Percentiles rank a stretch among this genome's conserved stretches.
Conservation (phyloP, 2,113 vertebrate genomes). For the Zosterops hypoxanthus region DNA sequence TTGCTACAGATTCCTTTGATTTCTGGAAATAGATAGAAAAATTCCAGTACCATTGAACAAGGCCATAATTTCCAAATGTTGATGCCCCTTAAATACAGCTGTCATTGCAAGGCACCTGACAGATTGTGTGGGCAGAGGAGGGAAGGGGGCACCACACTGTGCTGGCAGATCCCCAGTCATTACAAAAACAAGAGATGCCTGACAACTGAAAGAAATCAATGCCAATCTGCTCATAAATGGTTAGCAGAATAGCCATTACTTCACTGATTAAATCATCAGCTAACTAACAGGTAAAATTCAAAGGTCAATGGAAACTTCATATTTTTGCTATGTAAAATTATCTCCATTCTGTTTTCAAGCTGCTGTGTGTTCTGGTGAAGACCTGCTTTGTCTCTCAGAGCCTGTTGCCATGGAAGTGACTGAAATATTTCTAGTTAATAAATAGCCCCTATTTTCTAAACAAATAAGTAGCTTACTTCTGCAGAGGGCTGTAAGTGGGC, state of each 20-base stretch:
- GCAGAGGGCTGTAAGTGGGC: not conserved
- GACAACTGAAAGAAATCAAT: not conserved
- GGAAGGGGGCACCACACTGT: not conserved
- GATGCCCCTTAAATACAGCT: not conserved
- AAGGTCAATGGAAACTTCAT: not conserved
- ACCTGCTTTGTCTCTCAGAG: not conserved
- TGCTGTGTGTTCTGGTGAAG: not conserved
- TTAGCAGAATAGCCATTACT: not conserved
- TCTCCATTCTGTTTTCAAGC: not conserved
- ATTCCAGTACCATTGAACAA: not conserved
- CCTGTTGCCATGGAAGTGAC: conserved; percentile 58
- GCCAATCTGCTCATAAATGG: not conserved
- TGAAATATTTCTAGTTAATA: conserved; percentile 26
- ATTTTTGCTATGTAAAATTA: not conserved
- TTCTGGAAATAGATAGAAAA: not conserved
- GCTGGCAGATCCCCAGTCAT: not conserved
- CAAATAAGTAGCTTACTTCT: conserved; percentile 34
- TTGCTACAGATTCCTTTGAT: not conserved
- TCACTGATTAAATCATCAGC: not conserved
- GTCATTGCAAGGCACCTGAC: not conserved
- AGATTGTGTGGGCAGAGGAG: not conserved
- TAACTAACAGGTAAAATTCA: conserved; percentile 4
- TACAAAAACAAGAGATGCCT: not conserved
- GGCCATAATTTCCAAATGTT: not conserved
- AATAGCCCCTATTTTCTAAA: conserved; percentile 34